These are phyloP conservation scores for Paedocypris micromegethes DNA, from an alignment of 2,797 vertebrate genomes.

Conservation along the genomic window DNA sequence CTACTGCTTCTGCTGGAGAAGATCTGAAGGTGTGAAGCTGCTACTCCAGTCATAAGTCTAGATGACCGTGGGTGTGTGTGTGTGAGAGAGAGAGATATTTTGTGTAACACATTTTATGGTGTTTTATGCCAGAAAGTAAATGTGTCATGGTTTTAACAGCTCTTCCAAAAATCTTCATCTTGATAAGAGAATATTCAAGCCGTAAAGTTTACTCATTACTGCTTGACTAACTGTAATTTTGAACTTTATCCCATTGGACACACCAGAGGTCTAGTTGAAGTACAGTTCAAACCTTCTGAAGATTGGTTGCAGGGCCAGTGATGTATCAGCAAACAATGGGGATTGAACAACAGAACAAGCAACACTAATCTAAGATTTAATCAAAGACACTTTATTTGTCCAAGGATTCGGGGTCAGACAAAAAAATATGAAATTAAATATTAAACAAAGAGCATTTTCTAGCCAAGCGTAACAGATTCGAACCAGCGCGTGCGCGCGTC, in stretches of 20 bases:
- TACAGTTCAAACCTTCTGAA: neutral
- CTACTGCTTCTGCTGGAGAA: neutral
- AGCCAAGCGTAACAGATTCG: no score
- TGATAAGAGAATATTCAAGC: slow-evolving; percentile 24
- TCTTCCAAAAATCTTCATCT: neutral
- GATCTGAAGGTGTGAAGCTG: neutral
- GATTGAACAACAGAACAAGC: no score
- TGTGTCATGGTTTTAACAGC: neutral
- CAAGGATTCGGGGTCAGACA: no score
- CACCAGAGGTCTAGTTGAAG: neutral
- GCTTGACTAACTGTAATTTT: slow-evolving; percentile 28
- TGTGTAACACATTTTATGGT: slow-evolving; percentile 10
- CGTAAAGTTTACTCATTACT: slow-evolving; percentile 63
- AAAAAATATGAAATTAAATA: no score
- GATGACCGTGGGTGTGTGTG: neutral
- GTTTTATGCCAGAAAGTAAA: slow-evolving; percentile 1
- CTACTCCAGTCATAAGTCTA: neutral
- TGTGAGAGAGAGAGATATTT: neutral
- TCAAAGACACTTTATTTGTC: no score
- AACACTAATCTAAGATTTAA: no score
- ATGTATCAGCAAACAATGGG: no score
- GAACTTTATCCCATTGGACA: slow-evolving; percentile 53
- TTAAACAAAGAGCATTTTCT: no score
- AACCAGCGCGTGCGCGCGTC: no score
- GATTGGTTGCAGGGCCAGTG: no score